phyloP scores from a whole-genome alignment of 2,888 invertebrate species.

The Pegoplata infirma region DNA sequence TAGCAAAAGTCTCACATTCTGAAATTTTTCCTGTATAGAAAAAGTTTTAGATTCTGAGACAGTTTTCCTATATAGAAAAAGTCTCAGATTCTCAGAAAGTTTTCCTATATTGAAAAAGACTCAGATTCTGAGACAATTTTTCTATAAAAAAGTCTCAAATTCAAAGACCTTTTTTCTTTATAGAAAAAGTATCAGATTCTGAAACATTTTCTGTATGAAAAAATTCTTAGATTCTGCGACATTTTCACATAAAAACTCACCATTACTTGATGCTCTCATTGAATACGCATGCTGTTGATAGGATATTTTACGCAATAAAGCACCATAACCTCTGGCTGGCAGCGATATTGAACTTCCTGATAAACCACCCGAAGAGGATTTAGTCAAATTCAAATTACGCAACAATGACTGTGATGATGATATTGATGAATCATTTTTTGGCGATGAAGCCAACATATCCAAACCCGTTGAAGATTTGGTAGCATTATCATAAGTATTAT shows the following conservation, averaged over 20 bases:
- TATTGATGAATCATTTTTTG: conserved; percentile 68
- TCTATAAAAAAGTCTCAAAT: too few relatives aligned
- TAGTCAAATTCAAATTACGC: conserved; percentile 73
- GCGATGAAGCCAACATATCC: conserved; percentile 69
- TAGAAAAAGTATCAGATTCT: too few relatives aligned
- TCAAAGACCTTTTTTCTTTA: too few relatives aligned
- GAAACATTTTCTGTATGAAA: background rate
- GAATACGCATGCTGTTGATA: conserved; percentile 78
- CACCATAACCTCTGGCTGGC: conserved; percentile 73
- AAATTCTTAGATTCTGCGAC: background rate
- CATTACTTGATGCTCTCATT: conserved; percentile 73
- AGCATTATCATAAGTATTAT: conserved; percentile 45
- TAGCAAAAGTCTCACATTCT: background rate
- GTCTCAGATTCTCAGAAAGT: too few relatives aligned
- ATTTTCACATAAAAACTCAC: conserved; percentile 63
- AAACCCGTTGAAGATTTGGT: conserved; percentile 66
- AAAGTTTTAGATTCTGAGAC: background rate
- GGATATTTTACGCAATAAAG: conserved; percentile 75
- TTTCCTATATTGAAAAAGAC: background rate
- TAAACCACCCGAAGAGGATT: conserved; percentile 75
- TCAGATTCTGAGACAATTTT: too few relatives aligned
- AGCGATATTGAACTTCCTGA: conserved; percentile 76
- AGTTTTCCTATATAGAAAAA: too few relatives aligned
- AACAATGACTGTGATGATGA: conserved; percentile 66
- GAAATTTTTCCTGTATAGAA: too few relatives aligned